Conservation (phyloP, 1,140 invertebrate species). For the Penaeus japonicus region DNA sequence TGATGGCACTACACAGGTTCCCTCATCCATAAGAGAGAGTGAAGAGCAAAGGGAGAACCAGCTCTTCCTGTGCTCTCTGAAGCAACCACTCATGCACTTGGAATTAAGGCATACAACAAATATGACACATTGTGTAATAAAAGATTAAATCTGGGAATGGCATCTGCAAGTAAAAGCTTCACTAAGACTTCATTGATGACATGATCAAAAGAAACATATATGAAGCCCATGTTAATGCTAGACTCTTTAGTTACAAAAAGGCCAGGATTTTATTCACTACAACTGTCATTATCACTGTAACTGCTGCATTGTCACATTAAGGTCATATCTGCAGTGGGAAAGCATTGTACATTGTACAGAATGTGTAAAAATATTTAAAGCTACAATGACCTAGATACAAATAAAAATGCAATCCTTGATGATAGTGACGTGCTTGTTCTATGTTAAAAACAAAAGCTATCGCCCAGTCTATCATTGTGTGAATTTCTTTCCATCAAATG, state of each 20-base stretch:
- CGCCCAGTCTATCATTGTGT: constrained; percentile 29
- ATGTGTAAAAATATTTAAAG: constrained; percentile 54
- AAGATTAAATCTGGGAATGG: too few species aligned
- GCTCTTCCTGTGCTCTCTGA: too few species aligned
- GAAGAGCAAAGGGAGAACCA: too few species aligned
- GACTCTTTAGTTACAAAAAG: background rate
- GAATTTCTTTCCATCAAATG: background rate
- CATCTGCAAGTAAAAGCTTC: too few species aligned
- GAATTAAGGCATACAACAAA: too few species aligned
- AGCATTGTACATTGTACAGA: constrained; percentile 45
- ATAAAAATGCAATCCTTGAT: constrained; percentile 40
- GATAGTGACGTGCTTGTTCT: background rate
- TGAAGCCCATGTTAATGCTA: too few species aligned
- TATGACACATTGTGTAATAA: too few species aligned
- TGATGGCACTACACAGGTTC: too few species aligned
- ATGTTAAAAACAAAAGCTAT: constrained; percentile 19
- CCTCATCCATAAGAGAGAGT: too few species aligned
- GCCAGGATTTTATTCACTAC: constrained; percentile 30
- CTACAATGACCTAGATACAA: constrained; percentile 47
- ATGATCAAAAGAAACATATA: too few species aligned
- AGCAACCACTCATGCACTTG: too few species aligned
- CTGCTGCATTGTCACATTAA: constrained; percentile 43
- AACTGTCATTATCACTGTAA: constrained; percentile 26
- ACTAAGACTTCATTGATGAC: too few species aligned
- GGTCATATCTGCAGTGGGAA: constrained; percentile 39